These are phyloP conservation scores for Hoplostethus mediterraneus DNA, from an alignment of 2,797 vertebrate genomes.

Conservation along the genomic window DNA sequence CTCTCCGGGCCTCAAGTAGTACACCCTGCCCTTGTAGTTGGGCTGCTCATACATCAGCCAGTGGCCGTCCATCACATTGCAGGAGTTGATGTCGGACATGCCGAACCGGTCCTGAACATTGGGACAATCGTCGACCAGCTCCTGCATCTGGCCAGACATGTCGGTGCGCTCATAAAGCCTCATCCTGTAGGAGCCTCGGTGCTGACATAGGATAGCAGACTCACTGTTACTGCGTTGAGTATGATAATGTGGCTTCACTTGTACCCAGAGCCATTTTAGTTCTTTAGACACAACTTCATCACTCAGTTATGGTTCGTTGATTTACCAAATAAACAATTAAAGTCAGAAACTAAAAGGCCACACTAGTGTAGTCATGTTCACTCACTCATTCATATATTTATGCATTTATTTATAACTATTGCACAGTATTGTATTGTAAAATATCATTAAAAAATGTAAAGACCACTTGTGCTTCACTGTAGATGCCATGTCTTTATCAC, in stretches of 20 bases:
- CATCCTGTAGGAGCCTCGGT: constrained; percentile 70
- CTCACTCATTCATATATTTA: background rate
- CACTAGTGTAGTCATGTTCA: background rate
- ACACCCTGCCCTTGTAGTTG: constrained; percentile 74
- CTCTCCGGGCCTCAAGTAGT: constrained; percentile 68
- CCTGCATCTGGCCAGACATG: constrained; percentile 73
- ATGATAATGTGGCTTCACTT: background rate
- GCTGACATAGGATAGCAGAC: constrained; percentile 24
- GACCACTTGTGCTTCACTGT: background rate
- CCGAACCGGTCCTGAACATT: constrained; percentile 76
- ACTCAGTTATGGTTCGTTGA: background rate
- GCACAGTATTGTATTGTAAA: background rate
- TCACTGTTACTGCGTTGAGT: constrained; percentile 44
- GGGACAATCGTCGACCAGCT: constrained; percentile 74
- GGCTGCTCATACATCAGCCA: constrained; percentile 79
- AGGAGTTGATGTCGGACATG: constrained; percentile 76
- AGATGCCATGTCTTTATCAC: constrained; percentile 3
- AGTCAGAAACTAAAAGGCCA: background rate
- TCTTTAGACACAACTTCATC: background rate
- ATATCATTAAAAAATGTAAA: no score
- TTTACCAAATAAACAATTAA: background rate
- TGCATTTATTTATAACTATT: background rate
- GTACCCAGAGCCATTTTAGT: background rate
- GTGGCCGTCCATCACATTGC: constrained; percentile 72
- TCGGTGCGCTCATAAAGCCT: constrained; percentile 73